phyloP scores from a whole-genome alignment of 2,797 vertebrate species.

The Strix occidentalis region DNA sequence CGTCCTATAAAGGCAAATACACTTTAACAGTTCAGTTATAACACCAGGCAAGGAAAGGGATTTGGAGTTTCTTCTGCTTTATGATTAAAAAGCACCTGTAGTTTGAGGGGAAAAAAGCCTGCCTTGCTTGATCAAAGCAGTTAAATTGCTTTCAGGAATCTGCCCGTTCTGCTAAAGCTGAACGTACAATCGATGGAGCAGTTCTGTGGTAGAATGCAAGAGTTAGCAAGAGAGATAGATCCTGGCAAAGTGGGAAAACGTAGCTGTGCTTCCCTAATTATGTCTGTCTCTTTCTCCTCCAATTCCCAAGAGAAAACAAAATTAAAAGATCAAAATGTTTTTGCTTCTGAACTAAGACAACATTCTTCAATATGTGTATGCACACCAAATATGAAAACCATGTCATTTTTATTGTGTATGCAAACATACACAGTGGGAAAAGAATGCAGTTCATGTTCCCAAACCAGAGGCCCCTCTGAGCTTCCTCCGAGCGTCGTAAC shows the following conservation, averaged over 20 bases:
- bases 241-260: not conserved
- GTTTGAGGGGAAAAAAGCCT: rapidly evolving
- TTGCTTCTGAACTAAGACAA: not conserved
- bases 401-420: not conserved
- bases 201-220: not conserved
- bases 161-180: not conserved
- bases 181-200: rapidly evolving
- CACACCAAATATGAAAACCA: not conserved
- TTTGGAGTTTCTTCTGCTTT: not conserved
- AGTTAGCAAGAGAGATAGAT: not conserved
- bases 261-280: not conserved
- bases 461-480: not conserved
- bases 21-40: not conserved
- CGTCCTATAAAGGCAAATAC: not conserved
- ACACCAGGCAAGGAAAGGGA: not conserved
- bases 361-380: not conserved
- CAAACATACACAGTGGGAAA: slow-evolving; percentile 8
- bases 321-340: not conserved
- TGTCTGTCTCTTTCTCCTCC: not conserved
- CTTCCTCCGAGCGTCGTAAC: not conserved
- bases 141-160: not conserved
- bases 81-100: not conserved
- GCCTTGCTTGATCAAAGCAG: not conserved
- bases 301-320: not conserved
- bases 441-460: not conserved